These are phyloP conservation scores for Leucophenga varia DNA, from an alignment of 1,140 invertebrate genomes.

Conservation along the genomic window DNA sequence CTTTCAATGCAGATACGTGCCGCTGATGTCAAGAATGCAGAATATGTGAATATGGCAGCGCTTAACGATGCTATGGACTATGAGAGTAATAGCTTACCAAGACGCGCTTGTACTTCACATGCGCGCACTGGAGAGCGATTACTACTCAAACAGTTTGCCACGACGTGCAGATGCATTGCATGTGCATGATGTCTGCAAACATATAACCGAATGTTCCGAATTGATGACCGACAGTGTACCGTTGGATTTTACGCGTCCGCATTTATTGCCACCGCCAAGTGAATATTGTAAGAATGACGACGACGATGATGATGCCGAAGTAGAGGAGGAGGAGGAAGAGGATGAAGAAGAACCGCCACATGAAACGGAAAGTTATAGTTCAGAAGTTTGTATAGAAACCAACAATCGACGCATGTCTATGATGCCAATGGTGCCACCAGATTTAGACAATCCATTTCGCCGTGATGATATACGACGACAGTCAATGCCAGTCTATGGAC, in stretches of 20 bases:
- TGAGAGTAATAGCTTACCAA: slow-evolving; percentile 50
- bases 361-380: slow-evolving; percentile 32
- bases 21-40: slow-evolving; percentile 28
- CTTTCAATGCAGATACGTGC: slow-evolving; percentile 11
- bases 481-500: slow-evolving; percentile 47
- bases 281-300: slow-evolving; percentile 47
- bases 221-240: slow-evolving; percentile 36
- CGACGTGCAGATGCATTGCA: slow-evolving; percentile 31
- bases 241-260: slow-evolving; percentile 40
- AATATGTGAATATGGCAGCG: slow-evolving; percentile 39
- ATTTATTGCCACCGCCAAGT: slow-evolving; percentile 43
- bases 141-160: slow-evolving; percentile 47
- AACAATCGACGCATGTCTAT: slow-evolving; percentile 40
- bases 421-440: slow-evolving; percentile 25
- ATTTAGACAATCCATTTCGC: slow-evolving; percentile 36
- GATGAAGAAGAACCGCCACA: slow-evolving; percentile 31
- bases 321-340: slow-evolving; percentile 59
- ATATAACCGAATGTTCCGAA: slow-evolving; percentile 47
- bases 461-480: slow-evolving; percentile 42
- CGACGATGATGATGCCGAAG: slow-evolving; percentile 26
- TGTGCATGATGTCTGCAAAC: slow-evolving; percentile 43
- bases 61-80: slow-evolving; percentile 47
- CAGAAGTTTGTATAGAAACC: slow-evolving; percentile 31
- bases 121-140: slow-evolving; percentile 38
- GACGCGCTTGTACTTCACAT: slow-evolving; percentile 43